phyloP scores from a whole-genome alignment of 2,888 invertebrate genomes.

The Dichetophora obliterata region DNA sequence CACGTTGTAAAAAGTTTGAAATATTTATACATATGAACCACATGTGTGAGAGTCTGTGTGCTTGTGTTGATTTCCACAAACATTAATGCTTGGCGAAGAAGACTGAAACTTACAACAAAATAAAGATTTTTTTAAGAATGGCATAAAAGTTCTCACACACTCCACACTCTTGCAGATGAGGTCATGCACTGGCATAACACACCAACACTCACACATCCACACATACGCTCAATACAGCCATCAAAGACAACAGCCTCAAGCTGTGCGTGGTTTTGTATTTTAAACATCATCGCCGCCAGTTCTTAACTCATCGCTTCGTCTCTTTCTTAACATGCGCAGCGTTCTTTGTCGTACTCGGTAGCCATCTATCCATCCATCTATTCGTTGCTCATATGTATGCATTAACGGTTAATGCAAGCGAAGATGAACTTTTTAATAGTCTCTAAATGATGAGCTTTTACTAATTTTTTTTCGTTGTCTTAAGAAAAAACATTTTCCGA shows the following conservation, averaged over 20 bases:
- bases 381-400: slow-evolving; percentile 8
- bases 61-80: not conserved
- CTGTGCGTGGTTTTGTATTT: not conserved
- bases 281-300: not conserved
- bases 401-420: slow-evolving; percentile 34
- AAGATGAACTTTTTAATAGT: slow-evolving; percentile 38
- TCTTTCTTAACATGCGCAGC: not conserved
- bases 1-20: not conserved
- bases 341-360: not conserved
- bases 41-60: not conserved
- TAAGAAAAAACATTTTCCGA: not conserved
- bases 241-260: slow-evolving; percentile 1
- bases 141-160: not conserved
- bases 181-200: not conserved
- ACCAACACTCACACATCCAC: not conserved
- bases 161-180: not conserved
- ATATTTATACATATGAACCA: not conserved
- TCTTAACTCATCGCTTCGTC: not conserved
- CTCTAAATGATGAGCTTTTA: slow-evolving; percentile 30
- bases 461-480: not conserved
- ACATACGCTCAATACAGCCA: not conserved
- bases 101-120: slow-evolving; percentile 20
- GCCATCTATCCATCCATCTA: slow-evolving; percentile 17
- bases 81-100: slow-evolving; percentile 4
- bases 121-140: not conserved